Evolutionary conservation across 2,888 invertebrate species (phyloP), one percentile per base, ranked within the genome.

Genomic region (Cerastis leucographa): DNA sequence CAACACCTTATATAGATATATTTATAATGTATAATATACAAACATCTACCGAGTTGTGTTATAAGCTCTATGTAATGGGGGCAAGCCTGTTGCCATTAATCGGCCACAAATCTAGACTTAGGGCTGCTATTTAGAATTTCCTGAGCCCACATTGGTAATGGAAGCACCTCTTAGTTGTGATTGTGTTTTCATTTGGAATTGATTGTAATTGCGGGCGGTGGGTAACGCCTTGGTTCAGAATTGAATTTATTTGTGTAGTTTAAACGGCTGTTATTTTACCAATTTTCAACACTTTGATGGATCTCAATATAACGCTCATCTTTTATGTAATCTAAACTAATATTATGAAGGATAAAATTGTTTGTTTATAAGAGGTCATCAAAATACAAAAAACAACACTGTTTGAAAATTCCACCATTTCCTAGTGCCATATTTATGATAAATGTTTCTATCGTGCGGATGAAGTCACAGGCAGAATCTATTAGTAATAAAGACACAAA

Each of bases 141-240:
- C 44, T 44, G 61, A 69, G 44, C 69, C n/a, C 42, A 35, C 42
- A 49, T 11, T 25, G n/a, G 46, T 59, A 76, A 76, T 76, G 40
- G 59, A 76, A 76, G 42, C 14, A 29, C 19, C 35, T 69, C 59
- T 42, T 8, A 61, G 49, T 35, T 25, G 19, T 22, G 3, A 29
- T 61, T 77, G 42, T 77, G 17, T 17, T 68, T 77, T 35, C n/a
- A 42, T 44, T n/a, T 44, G 22, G 22, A 14, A 59, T 42, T 49
- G 11, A 11, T 17, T 7, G 22, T 17, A 19, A 61, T 49, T 49
- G 29, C 42, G 22, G 64, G 51, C 12, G 40, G 54, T 54, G 14
- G 25, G 42, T 12, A 29, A 19, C 8, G 1, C n/a, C 8, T 3
- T 8, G 5, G 19, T 70, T 9, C 6, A 42, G 19, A 46, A 40